Base-by-base conservation (phyloP, 2,113 vertebrate species). In the Microtus pennsylvanicus region DNA sequence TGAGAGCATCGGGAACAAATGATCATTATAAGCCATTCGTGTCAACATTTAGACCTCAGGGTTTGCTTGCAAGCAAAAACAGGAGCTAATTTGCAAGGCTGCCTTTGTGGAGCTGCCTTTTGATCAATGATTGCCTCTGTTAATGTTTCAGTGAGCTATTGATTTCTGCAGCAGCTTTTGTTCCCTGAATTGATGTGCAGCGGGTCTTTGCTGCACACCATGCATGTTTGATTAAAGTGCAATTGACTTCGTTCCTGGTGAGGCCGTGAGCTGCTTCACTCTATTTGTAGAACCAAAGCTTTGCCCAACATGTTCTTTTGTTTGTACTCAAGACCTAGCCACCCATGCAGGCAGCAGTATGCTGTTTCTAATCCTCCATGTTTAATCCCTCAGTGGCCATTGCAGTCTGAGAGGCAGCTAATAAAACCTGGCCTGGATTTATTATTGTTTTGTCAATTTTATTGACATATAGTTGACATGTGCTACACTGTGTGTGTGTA, bases 161-260 rank as follows among this genome's bases (percentile, higher is more conserved):
- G 99, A 99, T 99, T 99, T 99, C 98, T 98, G 98, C 98, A 98
- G 89, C 97, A 97, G 98, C 99, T 99, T 99, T 99, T 99, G 99
- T 99, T 98, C 98, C 96, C 98, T 97, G 99, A 98, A 99, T 99
- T 99, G 98, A 99, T 99, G 98, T 97, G 96, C 97, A 87, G 93
- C 85, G 95, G 98, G 98, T 98, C 97, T 98, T 97, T 91, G 98
- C 98, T 93, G 98, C 97, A 91, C 97, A 28, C 98, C 98, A n/a
- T 98, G 98, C 99, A 99, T 99, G 99, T 99, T 99, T 99, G 99
- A 99, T 99, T 99, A 99, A 99, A 99, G 99, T 99, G 99, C 99
- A 98, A 98, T 99, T 99, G 99, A 99, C 99, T 99, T 98, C 98
- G 83, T 98, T 99, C 97, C 98, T 96, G 95, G 98, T 5, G 98